Evolutionary conservation across 2,113 vertebrate species (phyloP).

Genomic region (Microcebus lehilahytsara): DNA sequence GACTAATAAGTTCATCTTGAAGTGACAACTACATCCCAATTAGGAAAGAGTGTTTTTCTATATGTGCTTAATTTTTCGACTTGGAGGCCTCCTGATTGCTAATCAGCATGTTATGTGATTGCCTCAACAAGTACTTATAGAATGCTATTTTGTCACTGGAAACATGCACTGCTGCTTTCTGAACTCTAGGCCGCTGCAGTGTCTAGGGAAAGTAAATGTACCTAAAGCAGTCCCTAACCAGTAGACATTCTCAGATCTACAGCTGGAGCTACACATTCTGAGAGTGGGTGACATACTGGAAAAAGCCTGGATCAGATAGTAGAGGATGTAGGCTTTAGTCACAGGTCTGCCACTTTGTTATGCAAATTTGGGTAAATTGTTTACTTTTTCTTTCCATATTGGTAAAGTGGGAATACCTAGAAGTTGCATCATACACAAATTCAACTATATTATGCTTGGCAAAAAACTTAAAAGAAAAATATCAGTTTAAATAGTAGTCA

Average conservation of each 20-base stretch:
- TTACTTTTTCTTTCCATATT: constrained; percentile 22
- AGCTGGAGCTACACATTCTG: not conserved
- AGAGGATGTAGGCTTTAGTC: not conserved
- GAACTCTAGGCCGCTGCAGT: not conserved
- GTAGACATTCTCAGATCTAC: not conserved
- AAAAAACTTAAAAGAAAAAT: not conserved
- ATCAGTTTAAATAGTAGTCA: not conserved
- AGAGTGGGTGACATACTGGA: not conserved
- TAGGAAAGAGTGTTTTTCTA: constrained; percentile 47
- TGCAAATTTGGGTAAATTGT: not conserved
- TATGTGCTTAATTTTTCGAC: constrained; percentile 45
- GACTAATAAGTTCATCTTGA: constrained; percentile 38
- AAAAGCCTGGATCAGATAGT: not conserved
- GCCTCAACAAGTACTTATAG: constrained; percentile 42
- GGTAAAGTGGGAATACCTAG: not conserved
- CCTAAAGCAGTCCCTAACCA: not conserved
- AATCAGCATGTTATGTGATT: constrained; percentile 51
- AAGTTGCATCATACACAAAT: not conserved
- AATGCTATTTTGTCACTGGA: constrained; percentile 34
- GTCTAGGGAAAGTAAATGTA: not conserved
- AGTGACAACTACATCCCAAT: constrained; percentile 51
- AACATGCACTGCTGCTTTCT: not conserved
- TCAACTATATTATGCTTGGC: not conserved
- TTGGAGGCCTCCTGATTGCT: constrained; percentile 56
- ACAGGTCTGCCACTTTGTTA: not conserved